These are phyloP conservation scores for Mallotus villosus DNA, from an alignment of 2,797 vertebrate species.

Conservation along the genomic window DNA sequence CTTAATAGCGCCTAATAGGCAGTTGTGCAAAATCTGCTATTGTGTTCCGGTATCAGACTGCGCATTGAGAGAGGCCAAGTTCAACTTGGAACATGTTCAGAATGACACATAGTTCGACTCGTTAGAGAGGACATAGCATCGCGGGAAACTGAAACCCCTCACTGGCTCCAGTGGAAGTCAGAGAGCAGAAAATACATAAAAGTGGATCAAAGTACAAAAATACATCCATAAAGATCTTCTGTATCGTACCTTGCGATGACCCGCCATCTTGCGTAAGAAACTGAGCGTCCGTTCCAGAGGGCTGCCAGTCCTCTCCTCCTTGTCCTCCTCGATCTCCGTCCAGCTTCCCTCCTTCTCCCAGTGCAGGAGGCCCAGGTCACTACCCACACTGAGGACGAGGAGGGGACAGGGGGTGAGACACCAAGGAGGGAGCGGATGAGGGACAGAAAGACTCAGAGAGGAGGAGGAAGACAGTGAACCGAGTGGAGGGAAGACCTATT, in stretches of 20 bases:
- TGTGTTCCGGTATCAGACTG: neutral
- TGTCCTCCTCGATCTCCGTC: constrained; percentile 18
- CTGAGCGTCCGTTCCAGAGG: constrained; percentile 49
- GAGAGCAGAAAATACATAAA: neutral
- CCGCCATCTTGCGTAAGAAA: constrained; percentile 53
- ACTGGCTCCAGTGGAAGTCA: neutral
- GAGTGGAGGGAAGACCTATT: neutral
- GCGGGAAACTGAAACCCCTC: neutral
- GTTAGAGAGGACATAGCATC: neutral
- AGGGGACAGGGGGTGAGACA: neutral
- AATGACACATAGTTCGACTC: no score
- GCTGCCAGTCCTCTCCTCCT: constrained; percentile 29
- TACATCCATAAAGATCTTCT: neutral
- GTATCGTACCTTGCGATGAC: constrained; percentile 43
- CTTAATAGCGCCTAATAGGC: neutral
- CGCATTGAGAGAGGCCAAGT: no score
- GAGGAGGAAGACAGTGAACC: neutral
- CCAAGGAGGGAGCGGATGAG: neutral
- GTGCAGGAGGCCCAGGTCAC: constrained; percentile 14
- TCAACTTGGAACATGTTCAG: no score
- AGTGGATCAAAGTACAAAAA: neutral
- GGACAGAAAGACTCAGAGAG: neutral
- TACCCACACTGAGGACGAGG: constrained; percentile 50
- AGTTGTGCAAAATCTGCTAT: no score
- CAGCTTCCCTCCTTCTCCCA: constrained; percentile 21